Evolutionary conservation across 2,797 vertebrate genomes (phyloP).

Genomic region (Sebastes alutus): DNA sequence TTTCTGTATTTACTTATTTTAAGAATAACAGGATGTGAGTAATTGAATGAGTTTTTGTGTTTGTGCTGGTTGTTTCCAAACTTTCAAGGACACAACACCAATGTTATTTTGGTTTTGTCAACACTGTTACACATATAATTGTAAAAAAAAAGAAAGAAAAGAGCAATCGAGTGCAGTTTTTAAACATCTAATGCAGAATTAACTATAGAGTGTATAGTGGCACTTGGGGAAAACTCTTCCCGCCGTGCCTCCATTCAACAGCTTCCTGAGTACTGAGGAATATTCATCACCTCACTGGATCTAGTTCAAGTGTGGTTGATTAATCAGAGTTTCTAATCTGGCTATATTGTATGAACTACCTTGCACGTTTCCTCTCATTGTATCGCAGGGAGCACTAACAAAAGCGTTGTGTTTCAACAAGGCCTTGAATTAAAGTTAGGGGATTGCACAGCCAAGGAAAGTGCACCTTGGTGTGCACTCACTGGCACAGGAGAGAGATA

Average conservation of each 20-base stretch:
- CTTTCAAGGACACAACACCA: background rate
- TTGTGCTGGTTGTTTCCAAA: background rate
- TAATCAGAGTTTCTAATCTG: constrained; percentile 62
- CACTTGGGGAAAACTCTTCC: constrained; percentile 29
- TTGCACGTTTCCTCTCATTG: constrained; percentile 76
- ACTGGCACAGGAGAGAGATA: background rate
- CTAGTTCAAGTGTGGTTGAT: constrained; percentile 48
- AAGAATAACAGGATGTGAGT: constrained; percentile 26
- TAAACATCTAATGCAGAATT: background rate
- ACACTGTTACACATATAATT: background rate
- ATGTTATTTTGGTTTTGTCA: background rate
- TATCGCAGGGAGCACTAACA: constrained; percentile 43
- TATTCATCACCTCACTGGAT: constrained; percentile 58
- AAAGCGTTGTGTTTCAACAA: constrained; percentile 39
- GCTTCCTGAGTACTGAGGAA: constrained; percentile 55
- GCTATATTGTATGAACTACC: constrained; percentile 64
- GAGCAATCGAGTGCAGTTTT: background rate
- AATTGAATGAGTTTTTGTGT: constrained; percentile 10
- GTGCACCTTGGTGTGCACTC: background rate
- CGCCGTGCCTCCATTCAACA: constrained; percentile 41
- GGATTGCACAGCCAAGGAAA: background rate
- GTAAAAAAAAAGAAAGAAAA: too few species aligned
- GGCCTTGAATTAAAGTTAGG: constrained; percentile 49
- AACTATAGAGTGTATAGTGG: background rate
- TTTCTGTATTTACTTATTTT: background rate